A percentile compares a stretch with the other conserved stretches of the same genome.
phyloP scores from a whole-genome alignment of 2,113 vertebrate genomes.

The Epinephelus moara region DNA sequence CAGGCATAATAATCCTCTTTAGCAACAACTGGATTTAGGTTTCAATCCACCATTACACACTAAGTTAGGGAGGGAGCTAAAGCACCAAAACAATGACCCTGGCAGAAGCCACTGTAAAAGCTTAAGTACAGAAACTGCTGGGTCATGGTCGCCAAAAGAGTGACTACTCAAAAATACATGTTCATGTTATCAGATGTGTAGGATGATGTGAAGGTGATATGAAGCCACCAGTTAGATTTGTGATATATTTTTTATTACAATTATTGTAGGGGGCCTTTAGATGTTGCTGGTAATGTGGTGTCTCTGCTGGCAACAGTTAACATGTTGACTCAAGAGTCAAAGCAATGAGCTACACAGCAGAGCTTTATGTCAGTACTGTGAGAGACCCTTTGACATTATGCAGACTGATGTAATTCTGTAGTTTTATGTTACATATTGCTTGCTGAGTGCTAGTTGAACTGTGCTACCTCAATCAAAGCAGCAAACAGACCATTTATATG shows the following conservation, averaged over 20 bases:
- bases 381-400: background rate
- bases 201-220: background rate
- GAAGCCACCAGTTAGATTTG: background rate
- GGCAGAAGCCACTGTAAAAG: background rate
- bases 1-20: too few species aligned
- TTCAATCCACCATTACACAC: background rate
- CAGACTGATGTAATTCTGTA: background rate
- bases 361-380: background rate
- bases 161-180: background rate
- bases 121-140: background rate
- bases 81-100: background rate
- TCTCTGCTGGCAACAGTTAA: background rate
- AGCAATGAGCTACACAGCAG: too few species aligned
- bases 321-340: background rate
- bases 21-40: background rate
- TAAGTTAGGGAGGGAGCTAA: background rate
- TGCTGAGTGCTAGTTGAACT: background rate
- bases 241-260: background rate
- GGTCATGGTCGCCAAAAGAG: background rate
- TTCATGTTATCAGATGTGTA: background rate
- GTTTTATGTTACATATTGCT: background rate
- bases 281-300: background rate
- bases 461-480: background rate
- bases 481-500: background rate
- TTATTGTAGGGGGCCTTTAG: background rate